Base-by-base conservation (phyloP, 2,797 vertebrate species). In the Tangara arthus region DNA sequence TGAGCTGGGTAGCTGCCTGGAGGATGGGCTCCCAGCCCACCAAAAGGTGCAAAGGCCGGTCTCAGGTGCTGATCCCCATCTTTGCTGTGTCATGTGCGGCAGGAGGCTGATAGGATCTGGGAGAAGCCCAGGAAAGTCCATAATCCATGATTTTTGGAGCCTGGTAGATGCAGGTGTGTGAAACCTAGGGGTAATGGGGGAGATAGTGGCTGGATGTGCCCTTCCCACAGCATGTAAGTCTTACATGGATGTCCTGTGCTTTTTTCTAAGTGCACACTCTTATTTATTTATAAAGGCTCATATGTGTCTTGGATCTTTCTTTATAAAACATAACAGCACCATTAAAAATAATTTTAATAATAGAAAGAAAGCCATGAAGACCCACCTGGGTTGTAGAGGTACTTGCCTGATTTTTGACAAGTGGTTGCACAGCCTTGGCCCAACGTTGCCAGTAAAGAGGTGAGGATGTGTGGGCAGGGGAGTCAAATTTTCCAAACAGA, bases 21-120 rank as follows among this genome's bases (percentile, higher is more conserved):
- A 41, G 7, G 26, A 18, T 1, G 21, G 11, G 12, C 46, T 82
- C 27, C 16, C 19, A 11, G 69, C 10, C 11, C 13, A 3, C 35
- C 6, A 5, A 6, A 0, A 27, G 56, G 1, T 23, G 26, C 2
- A 5, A 46, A 47, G 60, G 26, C 22, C 1, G 1, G 8, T 49
- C 19, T 26, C 0, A 6, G n/a, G 24, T 3, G 6, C 2, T 20
- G 68, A 34, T 46, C 27, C 30, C 8, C 7, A 2, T 60, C 22
- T 22, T 9, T 41, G 12, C 35, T 63, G 39, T 55, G 44, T n/a
- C 18, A 10, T 0, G 2, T 14, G 15, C 0, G 0, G 18, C 39
- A 9, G 41, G 42, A 52, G 37, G 16, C 14, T 64, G 72, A 4
- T 16, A 34, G 12, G 17, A 14, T 39, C 35, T 59, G 47, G 28